Conservation (phyloP, 2,888 invertebrate genomes). For the Coenonympha arcania region DNA sequence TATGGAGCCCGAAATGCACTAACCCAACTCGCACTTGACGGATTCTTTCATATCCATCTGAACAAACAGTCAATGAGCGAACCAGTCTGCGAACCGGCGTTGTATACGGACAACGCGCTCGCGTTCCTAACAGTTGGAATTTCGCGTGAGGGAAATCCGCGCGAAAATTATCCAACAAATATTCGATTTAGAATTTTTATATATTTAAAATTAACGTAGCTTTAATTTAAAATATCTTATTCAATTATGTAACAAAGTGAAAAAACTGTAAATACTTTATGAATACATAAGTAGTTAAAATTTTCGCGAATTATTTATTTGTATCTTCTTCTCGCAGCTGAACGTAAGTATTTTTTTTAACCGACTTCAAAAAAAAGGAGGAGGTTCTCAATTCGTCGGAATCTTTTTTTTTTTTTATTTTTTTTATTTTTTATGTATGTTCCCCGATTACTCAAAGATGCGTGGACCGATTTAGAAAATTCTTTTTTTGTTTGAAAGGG, state of each 20-base stretch:
- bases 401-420: no score
- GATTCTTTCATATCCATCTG: no score
- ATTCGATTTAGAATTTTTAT: neutral
- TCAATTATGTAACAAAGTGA: neutral
- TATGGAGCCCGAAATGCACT: no score
- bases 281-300: no score
- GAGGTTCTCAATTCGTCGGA: no score
- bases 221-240: neutral
- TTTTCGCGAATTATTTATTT: neutral
- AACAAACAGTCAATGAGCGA: conserved; percentile 29
- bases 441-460: no score
- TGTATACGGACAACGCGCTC: conserved; percentile 31
- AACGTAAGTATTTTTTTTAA: neutral
- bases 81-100: conserved; percentile 45
- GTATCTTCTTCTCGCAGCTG: neutral
- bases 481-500: no score
- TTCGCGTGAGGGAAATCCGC: conserved; percentile 24
- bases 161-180: conserved; percentile 14
- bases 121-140: conserved; percentile 29
- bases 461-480: no score
- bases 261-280: neutral
- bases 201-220: neutral
- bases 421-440: no score
- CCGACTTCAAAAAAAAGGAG: no score
- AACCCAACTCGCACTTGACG: no score